Base-by-base conservation (phyloP, 2,113 vertebrate genomes). In the Echinops telfairi region DNA sequence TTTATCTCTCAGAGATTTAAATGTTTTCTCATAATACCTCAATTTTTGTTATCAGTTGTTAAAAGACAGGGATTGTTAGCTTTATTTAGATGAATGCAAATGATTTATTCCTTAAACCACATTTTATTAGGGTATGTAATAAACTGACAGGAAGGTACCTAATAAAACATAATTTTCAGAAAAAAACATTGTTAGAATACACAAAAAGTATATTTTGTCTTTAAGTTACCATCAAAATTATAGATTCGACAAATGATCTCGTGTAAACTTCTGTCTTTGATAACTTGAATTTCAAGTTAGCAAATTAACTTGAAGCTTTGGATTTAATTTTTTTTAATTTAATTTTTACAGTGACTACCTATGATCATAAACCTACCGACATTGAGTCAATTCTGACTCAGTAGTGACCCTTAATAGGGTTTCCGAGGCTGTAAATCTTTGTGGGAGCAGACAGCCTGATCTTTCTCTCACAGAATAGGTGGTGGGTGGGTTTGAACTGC, bases 271-370 rank as follows among this genome's bases (percentile, higher is more conserved):
- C 22, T 77, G 16, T 73, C 6, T 76, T 75, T 12, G 70, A 4
- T 70, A 92, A 76, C 17, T 36, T 83, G 79, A 40, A 9, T 86
- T 81, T 78, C 10, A 70, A 88, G 78, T 93, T 87, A 86, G 36
- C 36, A 75, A 38, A 57, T 83, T 89, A 79, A 70, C 4, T 73
- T 77, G 58, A 92, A 93, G 62, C 17, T 29, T 80, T 76, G 15
- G 38, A 33, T 81, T 40, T 94, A 80, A 40, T 40, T 95, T 96
- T 96, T 36, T 81, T 40, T 94, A 80, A 33, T 81, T 40, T 94
- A 80, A 40, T 40, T 95, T 96, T 96, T 36, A 88, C 33, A 73
- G 20, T 70, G 58, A 81, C 31, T 40, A 40, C 40, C 40, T 40
- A 40, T 40, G 40, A 40, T 40, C 40, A 40, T 40, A 40, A 40